A percentile compares a stretch with the other conserved stretches of the same genome.
Evolutionary conservation across 2,797 vertebrate species (phyloP).

Genomic region (Manis crassicaudata): DNA sequence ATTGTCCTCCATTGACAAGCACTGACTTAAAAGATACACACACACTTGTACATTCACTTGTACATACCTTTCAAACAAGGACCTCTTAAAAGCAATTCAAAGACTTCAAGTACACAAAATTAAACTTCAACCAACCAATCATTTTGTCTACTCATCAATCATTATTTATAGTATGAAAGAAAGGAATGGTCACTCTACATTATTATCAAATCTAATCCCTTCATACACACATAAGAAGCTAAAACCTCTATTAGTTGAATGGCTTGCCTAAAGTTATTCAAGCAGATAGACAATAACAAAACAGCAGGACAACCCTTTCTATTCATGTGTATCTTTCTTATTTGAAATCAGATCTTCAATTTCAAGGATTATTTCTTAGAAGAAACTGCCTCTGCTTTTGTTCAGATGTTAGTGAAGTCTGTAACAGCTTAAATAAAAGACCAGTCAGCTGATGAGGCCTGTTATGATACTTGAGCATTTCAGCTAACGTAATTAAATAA

Average conservation of each 20-base stretch:
- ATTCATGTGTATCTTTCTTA: neutral
- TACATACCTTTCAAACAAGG: neutral
- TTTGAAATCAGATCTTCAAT: conserved; percentile 17
- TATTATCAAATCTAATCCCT: too few species aligned
- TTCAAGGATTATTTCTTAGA: conserved; percentile 27
- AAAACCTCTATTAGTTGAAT: neutral
- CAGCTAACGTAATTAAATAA: neutral
- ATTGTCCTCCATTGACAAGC: neutral
- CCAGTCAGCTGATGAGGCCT: neutral
- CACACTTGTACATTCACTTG: neutral
- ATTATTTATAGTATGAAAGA: neutral
- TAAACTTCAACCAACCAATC: neutral
- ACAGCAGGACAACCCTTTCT: neutral
- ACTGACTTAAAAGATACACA: neutral
- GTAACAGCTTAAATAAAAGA: conserved; percentile 1
- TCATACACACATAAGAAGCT: neutral
- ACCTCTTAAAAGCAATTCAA: neutral
- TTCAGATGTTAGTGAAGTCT: neutral
- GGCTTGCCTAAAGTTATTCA: neutral
- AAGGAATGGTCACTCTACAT: neutral
- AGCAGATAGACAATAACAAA: neutral
- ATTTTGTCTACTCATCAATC: neutral
- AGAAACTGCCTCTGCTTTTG: neutral
- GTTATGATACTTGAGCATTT: neutral
- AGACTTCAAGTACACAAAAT: neutral